Base-by-base conservation (phyloP, 2,888 invertebrate genomes). In the Eupithecia vulgata region DNA sequence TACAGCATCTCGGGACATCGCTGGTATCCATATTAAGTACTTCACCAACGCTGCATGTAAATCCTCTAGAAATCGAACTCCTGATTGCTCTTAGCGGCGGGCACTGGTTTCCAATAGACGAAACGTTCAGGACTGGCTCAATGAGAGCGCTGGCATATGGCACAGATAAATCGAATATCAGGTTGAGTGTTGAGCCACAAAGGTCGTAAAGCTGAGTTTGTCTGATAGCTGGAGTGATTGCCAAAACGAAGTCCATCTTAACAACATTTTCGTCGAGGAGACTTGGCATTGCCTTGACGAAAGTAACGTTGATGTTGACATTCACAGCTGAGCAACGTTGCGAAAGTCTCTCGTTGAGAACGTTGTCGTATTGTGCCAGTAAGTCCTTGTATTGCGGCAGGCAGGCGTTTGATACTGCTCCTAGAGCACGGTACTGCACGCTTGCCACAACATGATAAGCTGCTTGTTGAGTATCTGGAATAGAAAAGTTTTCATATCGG, bases 281-380 rank as follows among this genome's bases (percentile, higher is more conserved):
- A 69, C 95, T 95, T n/a, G 98, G 97, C 84, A 97, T 95, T 0
- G 97, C 97, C 81, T 97, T 97, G 0, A 98, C 95, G 83, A 99
- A 97, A 0, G 98, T 97, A 0, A 99, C 99, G 84, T 98, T 98
- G 95, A 99, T 98, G 86, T 98, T 97, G 0, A 99, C 98, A 83
- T 98, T 98, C 66, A 98, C 98, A 5, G 98, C 98, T 0, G 99
- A 99, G 89, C 99, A 99, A 81, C 98, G 96, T 85, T 98, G 97
- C 0, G 98, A 98, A 17, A 99, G 94, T 76, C 98, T 95, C 73
- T 95, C 96, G 83, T 98, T 98, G 4, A 99, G 93, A 62, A 96
- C 96, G 40, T 94, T 91, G 82, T 98, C 98, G 84, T 97, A 97
- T 85, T 98, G 97, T 0, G 97, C 95, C 77, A 98, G 94, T 17